Base-by-base conservation (phyloP, 1,140 invertebrate species). In the Mesaphorura yosii region DNA sequence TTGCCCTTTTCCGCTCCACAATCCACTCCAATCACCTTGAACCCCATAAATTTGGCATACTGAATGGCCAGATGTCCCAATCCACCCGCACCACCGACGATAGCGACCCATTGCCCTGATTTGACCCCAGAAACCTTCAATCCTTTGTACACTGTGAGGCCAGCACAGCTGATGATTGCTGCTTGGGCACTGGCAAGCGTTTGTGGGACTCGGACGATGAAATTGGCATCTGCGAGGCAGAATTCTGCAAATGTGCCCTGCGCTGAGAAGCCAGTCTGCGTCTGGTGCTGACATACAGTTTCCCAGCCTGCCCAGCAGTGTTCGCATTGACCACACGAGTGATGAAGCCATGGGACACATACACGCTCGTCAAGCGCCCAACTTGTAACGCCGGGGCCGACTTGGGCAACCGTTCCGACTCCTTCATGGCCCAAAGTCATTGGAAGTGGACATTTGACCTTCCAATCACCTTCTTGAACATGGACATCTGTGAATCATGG, bases 221-320 rank as follows among this genome's bases (percentile, higher is more conserved):
- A 49, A 15, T 10, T 17, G 4, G 47, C 47, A 14, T 25, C 19
- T 5, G 12, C 25, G 22, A 49, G 10, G 14, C 19, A 25, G 19
- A 37, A 49, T 23, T 49, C 28, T 5, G 47, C 14, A 22, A 49
- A 42, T 19, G 19, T 49, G 10, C 47, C 47, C 6, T 49, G 19
- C 5, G 15, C 27, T 29, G 47, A 37, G 47, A 49, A 49, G 4
- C 47, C 47, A 5, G 19, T 29, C 12, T 23, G n/a, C 10, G 10
- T 44, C 19, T 49, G 47, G 15, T 12, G 6, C n/a, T 23, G 19
- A 27, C 47, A 49, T 17, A 49, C 47, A 7, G 19, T 49, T 37
- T 49, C 47, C 47, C 47, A 49, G 6, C 47, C 47, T 12, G 28
- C n/a, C 47, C 47, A 49, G 23, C 47, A 49, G 28, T 49, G 10